A percentile compares a stretch with the other conserved stretches of the same genome.
phyloP scores from a whole-genome alignment of 1,140 invertebrate genomes.

The Triops cancriformis region DNA sequence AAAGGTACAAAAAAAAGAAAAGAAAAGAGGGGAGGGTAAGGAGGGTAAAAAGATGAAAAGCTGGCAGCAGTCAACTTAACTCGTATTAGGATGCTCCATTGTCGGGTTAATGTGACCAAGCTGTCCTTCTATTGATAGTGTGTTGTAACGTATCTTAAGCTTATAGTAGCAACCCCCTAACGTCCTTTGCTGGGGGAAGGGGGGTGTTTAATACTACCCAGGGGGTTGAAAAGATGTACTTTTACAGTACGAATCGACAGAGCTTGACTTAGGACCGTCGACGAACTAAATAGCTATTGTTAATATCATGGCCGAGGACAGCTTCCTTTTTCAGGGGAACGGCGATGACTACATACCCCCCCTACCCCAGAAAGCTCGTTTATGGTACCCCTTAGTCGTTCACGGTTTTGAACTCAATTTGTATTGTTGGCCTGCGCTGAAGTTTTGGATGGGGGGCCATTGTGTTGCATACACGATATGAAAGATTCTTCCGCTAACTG shows the following conservation, averaged over 20 bases:
- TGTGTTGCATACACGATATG: neutral
- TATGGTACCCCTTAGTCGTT: neutral
- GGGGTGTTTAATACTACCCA: neutral
- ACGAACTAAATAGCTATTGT: slow-evolving; percentile 2
- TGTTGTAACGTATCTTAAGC: neutral
- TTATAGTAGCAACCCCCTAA: neutral
- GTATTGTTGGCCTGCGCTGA: neutral
- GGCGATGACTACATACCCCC: too few relatives aligned
- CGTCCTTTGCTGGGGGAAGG: neutral
- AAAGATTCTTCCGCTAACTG: neutral
- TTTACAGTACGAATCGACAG: neutral
- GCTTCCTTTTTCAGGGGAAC: neutral
- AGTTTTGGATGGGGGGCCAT: neutral
- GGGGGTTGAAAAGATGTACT: neutral
- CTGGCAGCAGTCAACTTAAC: slow-evolving; percentile 1
- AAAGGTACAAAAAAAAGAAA: too few relatives aligned
- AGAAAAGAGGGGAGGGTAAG: too few relatives aligned
- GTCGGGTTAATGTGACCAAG: slow-evolving; percentile 3
- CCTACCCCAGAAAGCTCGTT: too few relatives aligned
- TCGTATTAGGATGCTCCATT: slow-evolving; percentile 5
- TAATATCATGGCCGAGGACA: neutral
- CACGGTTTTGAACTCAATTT: slow-evolving; percentile 14
- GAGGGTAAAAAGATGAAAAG: neutral
- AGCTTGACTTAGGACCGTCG: neutral
- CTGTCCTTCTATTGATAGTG: neutral